A percentile compares a stretch with the other conserved stretches of the same genome.
These are phyloP conservation scores for Sinhomidia bicolor DNA, from an alignment of 2,888 invertebrate species.

Conservation along the genomic window DNA sequence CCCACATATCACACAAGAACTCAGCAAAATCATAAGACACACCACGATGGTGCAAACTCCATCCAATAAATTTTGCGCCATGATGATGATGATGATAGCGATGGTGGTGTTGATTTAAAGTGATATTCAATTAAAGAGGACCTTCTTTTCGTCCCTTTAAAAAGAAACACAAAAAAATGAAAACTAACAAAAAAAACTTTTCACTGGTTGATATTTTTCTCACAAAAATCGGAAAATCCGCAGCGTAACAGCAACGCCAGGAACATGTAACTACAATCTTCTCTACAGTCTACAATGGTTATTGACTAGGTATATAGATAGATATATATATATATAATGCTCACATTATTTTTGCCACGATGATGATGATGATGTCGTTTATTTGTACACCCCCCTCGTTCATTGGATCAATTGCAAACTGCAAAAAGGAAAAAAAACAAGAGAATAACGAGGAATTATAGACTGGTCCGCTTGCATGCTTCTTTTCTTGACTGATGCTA, in stretches of 20 bases:
- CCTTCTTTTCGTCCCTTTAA: neutral
- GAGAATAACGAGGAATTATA: constrained; percentile 47
- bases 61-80: neutral
- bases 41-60: neutral
- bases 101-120: neutral
- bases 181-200: neutral
- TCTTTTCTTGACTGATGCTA: constrained; percentile 62
- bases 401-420: constrained; percentile 43
- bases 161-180: neutral
- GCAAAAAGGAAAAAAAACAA: constrained; percentile 19
- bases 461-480: constrained; percentile 29
- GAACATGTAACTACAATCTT: no score
- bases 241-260: neutral
- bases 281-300: neutral
- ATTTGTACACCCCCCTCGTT: constrained; percentile 38
- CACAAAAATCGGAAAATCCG: neutral
- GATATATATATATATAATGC: neutral
- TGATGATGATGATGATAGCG: neutral
- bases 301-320: neutral
- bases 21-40: constrained; percentile 44
- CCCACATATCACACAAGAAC: constrained; percentile 52
- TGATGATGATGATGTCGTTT: neutral
- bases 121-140: neutral
- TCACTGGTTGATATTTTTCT: neutral
- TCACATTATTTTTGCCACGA: constrained; percentile 25